phyloP scores from a whole-genome alignment of 2,888 invertebrate species.

The Theretra japonica region DNA sequence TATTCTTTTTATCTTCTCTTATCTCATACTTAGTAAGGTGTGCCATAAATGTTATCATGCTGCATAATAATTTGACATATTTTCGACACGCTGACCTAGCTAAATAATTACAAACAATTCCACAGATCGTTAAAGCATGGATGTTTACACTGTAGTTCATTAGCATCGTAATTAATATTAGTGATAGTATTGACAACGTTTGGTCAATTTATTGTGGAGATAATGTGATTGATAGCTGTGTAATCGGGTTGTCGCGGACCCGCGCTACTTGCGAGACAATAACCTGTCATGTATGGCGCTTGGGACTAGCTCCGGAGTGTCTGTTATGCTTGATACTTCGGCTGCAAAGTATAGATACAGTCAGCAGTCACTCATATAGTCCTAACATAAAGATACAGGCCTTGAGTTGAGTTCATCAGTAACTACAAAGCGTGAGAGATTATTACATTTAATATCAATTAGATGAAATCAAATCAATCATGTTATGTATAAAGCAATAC shows the following conservation, averaged over 20 bases:
- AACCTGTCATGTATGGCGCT: conserved; percentile 32
- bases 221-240: conserved; percentile 22
- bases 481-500: too few relatives aligned
- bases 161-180: conserved; percentile 29
- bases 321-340: conserved; percentile 21
- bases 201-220: conserved; percentile 24
- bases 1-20: too few relatives aligned
- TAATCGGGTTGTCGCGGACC: conserved; percentile 37
- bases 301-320: conserved; percentile 36
- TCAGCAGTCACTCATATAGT: background rate
- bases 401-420: too few relatives aligned
- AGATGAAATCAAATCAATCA: too few relatives aligned
- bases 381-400: too few relatives aligned
- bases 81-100: too few relatives aligned
- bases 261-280: conserved; percentile 35
- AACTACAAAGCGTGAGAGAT: too few relatives aligned
- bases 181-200: conserved; percentile 27
- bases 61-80: too few relatives aligned
- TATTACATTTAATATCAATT: too few relatives aligned
- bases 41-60: too few relatives aligned
- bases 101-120: background rate
- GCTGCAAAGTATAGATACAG: background rate
- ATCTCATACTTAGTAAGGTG: too few relatives aligned
- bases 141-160: conserved; percentile 28
- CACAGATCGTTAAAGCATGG: background rate